Evolutionary conservation across 2,797 vertebrate species (phyloP), one percentile per base, ranked within the genome.

Genomic region (Fistularia tabacaria): DNA sequence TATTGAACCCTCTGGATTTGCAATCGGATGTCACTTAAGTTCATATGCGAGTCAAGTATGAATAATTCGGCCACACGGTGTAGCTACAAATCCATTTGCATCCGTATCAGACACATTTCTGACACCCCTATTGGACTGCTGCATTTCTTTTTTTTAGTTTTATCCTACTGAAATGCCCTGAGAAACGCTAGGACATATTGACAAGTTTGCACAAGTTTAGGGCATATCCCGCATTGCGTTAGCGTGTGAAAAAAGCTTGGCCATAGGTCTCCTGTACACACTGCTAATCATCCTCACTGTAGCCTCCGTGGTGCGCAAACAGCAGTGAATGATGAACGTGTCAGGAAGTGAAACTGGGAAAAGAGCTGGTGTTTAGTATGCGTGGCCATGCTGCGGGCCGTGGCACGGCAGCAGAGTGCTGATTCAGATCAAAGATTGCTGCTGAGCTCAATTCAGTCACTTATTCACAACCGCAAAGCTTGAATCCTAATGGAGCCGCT

Each of bases 351-450:
- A 67, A 51, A 13, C 1, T 10, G 55, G 52, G 39, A 45, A 42
- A 46, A 61, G 51, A 46, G 48, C 48, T 8, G 46, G 7, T 47
- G 54, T 51, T 81, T 76, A 76, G 66, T 63, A 81, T 80, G 63
- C 76, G 61, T 0, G 13, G 54, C 71, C 52, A 51, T 10, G 38
- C 60, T 54, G 41, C 46, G 15, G 64, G 49, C 71, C 59, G 49
- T 61, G 55, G 59, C 59, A 49, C 51, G 54, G 67, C 50, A 69
- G 64, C 63, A 55, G 51, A 67, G 64, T 70, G 68, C 71, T 68
- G 66, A 72, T 69, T 79, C 51, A 69, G 53, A 82, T 80, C 74
- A 80, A 78, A 76, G 73, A 65, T 47, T 12, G 13, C 59, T 54
- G 56, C 77, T 68, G 39, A 74, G 67, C 59, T 69, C 62, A 51